Evolutionary conservation across 37 sponge, comb jelly and placozoan genomes (phyloP), one percentile per base, ranked within the genome.

Genomic region (Chondrosia reniformis): DNA sequence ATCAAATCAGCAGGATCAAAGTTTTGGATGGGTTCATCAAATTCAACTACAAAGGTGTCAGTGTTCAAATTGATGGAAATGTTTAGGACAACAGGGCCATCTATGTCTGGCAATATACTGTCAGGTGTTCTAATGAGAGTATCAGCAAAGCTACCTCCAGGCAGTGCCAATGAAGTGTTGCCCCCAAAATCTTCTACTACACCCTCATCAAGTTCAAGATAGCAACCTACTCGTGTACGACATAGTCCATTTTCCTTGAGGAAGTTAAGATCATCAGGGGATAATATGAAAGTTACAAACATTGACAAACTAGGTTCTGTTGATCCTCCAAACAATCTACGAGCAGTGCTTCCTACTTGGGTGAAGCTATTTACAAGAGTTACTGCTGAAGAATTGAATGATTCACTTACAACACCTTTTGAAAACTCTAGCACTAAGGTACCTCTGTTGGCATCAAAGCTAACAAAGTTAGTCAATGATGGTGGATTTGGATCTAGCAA

Each of bases 1-100:
- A 90, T 89, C 17, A 93, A 42, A 17, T 87, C 89, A 64, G 89
- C 64, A 4, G 84, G 46, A 13, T 37, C 21, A 46, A 91, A 56
- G 1, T 76, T 33, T 30, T 84, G 75, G 37, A 95, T 63, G 0
- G 96, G 89, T 52, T 95, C 96, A 74, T 85, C 74, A 67, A 95
- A 95, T 30, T 78, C 87, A 38, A 95, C 61, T 25, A 69, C 52
- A 30, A 95, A 38, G 7, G 44, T 46, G 13, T 85, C 82, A 21
- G 84, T 52, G 65, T 93, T 39, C 8, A 93, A 69, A 65, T 89
- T 84, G 10, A 75, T 64, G 28, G 58, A 49, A 58, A 74, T 44
- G 24, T 39, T 49, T 17, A 80, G 32, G 13, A 85, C 54, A 33
- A 22, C 15, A 52, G 86, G 86, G 4, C 75, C 76, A 32, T 75